Base-by-base conservation (phyloP, 2,113 vertebrate genomes). In the Psophia crepitans region DNA sequence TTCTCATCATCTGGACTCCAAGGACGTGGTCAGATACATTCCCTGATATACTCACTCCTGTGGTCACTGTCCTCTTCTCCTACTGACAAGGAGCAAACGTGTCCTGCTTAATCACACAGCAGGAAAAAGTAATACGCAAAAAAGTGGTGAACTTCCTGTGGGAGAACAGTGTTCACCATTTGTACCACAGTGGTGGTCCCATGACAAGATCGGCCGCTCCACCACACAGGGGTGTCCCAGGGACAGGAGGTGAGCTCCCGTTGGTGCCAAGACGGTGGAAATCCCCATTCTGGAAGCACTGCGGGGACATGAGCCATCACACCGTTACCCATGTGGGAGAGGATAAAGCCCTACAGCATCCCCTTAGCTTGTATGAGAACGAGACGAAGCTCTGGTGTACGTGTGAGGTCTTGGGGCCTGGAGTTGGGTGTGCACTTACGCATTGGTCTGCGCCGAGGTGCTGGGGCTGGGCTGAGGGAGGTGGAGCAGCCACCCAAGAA, bases 101-200 rank as follows among this genome's bases (percentile, higher is more conserved):
- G 26, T 30, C 68, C 32, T 5, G 1, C 60, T 56, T 41, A 73
- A 53, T 64, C 37, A 73, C 5, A 60, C 0, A 12, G 30, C 2
- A 80, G 44, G 60, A 65, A 94, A 49, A n/a, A 84, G 21, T n/a
- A 93, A 30, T 14, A 56, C 39, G 56, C 30, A 43, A 78, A 78
- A 68, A 35, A 20, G 56, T 13, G 44, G n/a, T 56, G 61, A 54
- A 6, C n/a, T 37, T 90, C 19, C 19, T 30, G 32, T 41, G 28
- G 65, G 32, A 90, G 51, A 87, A 22, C 28, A 17, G 39, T 3
- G 3, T 9, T 56, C 44, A 54, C 57, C 60, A 27, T 4, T 33
- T 3, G 1, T 7, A 33, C 21, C 65, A 14, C 43, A 30, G 37
- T 0, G 3, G 9, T 1, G 2, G 12, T 19, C 18, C 28, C 2